Conservation (phyloP, 2,888 invertebrate species). For the Andrena trimmerana region DNA sequence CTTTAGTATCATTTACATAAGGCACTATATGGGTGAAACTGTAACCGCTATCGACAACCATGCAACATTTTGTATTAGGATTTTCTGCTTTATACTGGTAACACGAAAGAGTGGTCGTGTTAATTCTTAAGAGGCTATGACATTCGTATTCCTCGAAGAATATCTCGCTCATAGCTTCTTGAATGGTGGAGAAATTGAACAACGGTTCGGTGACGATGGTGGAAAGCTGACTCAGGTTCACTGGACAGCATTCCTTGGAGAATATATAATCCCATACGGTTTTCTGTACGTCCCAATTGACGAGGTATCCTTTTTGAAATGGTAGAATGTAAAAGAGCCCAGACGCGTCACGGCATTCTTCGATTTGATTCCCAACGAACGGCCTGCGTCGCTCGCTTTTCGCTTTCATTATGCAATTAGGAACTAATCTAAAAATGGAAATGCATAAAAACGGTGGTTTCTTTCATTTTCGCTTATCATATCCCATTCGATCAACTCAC, state of each 20-base stretch:
- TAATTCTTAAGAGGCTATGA: constrained; percentile 91
- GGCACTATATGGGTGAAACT: constrained; percentile 98
- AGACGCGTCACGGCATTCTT: constrained; percentile 98
- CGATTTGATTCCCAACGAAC: constrained; percentile 97
- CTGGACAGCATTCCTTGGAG: constrained; percentile 93
- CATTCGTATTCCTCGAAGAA: constrained; percentile 99
- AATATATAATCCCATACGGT: constrained; percentile 98
- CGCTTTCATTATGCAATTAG: constrained; percentile 99
- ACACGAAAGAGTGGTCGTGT: constrained; percentile 92
- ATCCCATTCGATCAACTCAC: constrained; percentile 80
- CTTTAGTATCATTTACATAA: constrained; percentile 90
- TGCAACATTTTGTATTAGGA: constrained; percentile 87
- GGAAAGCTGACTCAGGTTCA: constrained; percentile 91
- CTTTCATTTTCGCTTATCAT: neutral
- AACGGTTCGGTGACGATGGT: constrained; percentile 97
- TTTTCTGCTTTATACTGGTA: constrained; percentile 89
- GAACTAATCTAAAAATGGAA: constrained; percentile 88
- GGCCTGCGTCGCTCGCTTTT: constrained; percentile 97
- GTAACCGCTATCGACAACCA: constrained; percentile 97
- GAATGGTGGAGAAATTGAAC: constrained; percentile 96
- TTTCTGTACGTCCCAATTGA: constrained; percentile 98
- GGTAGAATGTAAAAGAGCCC: constrained; percentile 97
- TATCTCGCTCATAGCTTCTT: constrained; percentile 97
- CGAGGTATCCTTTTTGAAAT: constrained; percentile 97
- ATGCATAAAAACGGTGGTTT: neutral